These are phyloP conservation scores for Apis mellifera DNA, from an alignment of 1,140 invertebrate genomes.

Conservation along the genomic window DNA sequence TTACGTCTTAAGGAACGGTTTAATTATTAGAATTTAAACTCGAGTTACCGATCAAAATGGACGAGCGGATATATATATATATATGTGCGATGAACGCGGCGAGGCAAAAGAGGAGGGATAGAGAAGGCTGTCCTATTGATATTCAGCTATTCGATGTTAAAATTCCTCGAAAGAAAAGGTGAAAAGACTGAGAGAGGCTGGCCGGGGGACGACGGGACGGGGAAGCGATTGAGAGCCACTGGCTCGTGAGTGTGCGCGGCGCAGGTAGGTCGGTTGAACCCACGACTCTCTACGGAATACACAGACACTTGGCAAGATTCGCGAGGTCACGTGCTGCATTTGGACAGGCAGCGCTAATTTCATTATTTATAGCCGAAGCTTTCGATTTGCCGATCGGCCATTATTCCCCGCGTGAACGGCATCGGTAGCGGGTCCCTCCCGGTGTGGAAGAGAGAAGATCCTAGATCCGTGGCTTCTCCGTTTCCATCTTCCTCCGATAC, in stretches of 20 bases:
- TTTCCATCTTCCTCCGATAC: background rate
- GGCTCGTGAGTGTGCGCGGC: slow-evolving; percentile 63
- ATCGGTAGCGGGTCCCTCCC: slow-evolving; percentile 1
- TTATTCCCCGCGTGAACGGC: slow-evolving; percentile 54
- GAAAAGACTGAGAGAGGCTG: background rate
- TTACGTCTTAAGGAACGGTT: too few species aligned
- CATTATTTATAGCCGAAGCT: slow-evolving; percentile 72
- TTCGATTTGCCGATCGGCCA: slow-evolving; percentile 66
- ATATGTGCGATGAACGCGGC: too few species aligned
- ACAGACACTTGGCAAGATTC: slow-evolving; percentile 73
- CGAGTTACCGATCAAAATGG: too few species aligned
- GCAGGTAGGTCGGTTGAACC: slow-evolving; percentile 76
- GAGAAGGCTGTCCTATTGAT: background rate
- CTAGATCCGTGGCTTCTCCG: background rate
- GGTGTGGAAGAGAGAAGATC: background rate
- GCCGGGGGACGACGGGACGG: too few species aligned
- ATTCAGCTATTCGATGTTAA: background rate
- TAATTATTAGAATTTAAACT: too few species aligned
- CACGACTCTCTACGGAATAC: slow-evolving; percentile 74
- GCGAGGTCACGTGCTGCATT: slow-evolving; percentile 73
- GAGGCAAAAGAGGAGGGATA: background rate
- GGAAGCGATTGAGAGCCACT: slow-evolving; percentile 63
- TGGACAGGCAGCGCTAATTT: slow-evolving; percentile 73
- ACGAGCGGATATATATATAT: too few species aligned
- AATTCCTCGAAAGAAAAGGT: background rate